These are phyloP conservation scores for Macquaria ambigua DNA, from an alignment of 2,113 vertebrate species.

Conservation along the genomic window DNA sequence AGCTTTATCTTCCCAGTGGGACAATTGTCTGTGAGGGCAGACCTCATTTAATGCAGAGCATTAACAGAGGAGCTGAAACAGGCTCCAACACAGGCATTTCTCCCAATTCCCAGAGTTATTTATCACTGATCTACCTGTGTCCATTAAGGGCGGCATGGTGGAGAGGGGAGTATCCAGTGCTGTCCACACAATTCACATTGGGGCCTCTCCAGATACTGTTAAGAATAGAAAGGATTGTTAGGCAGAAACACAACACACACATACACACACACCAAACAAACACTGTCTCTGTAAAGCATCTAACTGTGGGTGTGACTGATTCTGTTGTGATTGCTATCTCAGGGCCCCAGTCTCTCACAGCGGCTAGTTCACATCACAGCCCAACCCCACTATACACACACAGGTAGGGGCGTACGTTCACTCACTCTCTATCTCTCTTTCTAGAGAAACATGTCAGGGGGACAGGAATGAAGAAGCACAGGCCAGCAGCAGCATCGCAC, in stretches of 20 bases:
- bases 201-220: conserved; percentile 97
- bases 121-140: conserved; percentile 87
- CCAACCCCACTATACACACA: conserved; percentile 2
- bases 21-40: conserved; percentile 3
- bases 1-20: conserved; percentile 56
- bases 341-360: background rate
- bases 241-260: conserved; percentile 10
- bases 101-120: background rate
- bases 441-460: background rate
- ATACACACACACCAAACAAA: conserved; percentile 39
- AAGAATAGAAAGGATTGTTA: conserved; percentile 63
- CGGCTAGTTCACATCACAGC: background rate
- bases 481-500: background rate
- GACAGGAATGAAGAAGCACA: conserved; percentile 25
- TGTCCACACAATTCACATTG: conserved; percentile 98
- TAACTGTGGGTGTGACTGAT: conserved; percentile 41
- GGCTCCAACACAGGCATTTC: background rate
- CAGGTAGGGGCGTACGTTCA: conserved; percentile 4
- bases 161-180: conserved; percentile 96
- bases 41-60: conserved; percentile 20
- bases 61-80: conserved; percentile 5
- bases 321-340: conserved; percentile 53
- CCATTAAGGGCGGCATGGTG: conserved; percentile 97
- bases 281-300: conserved; percentile 42
- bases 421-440: background rate